A percentile compares a stretch with the other conserved stretches of the same genome.
Evolutionary conservation across 2,113 vertebrate species (phyloP).

Genomic region (Hemibagrus wyckioides): DNA sequence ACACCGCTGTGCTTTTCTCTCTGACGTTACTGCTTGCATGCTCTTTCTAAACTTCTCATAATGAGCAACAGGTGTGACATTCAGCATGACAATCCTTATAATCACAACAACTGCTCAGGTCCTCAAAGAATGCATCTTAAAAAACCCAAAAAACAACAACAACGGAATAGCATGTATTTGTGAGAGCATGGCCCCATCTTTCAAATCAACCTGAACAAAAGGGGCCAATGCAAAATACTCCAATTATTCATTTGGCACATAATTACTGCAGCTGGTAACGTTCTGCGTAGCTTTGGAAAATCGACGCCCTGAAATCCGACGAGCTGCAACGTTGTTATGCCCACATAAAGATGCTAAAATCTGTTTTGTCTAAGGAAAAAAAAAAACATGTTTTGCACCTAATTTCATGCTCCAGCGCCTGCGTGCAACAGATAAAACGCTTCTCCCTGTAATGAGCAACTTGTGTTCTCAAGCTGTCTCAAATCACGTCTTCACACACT

Average conservation of each 20-base stretch:
- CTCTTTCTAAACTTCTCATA: conserved; percentile 4
- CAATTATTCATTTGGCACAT: conserved; percentile 17
- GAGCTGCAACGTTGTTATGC: not conserved
- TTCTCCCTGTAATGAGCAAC: conserved; percentile 1
- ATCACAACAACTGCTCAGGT: conserved; percentile 27
- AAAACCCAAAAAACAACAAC: not conserved
- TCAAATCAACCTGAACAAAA: conserved; percentile 39
- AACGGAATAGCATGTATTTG: not conserved
- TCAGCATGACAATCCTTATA: conserved; percentile 22
- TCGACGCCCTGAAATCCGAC: not conserved
- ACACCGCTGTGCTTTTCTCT: conserved; percentile 3
- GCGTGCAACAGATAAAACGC: conserved; percentile 18
- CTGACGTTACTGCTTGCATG: not conserved
- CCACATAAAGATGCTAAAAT: not conserved
- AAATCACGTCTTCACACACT: conserved; percentile 2
- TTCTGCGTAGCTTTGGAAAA: not conserved
- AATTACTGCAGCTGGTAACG: conserved; percentile 33
- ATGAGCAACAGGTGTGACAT: conserved; percentile 43
- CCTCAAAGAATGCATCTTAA: conserved; percentile 8
- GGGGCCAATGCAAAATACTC: conserved; percentile 20
- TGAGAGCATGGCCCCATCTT: not conserved
- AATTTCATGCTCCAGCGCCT: conserved; percentile 6
- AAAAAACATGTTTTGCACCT: conserved; percentile 1
- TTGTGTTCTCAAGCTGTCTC: not conserved
- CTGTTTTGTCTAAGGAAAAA: not conserved